Conservation (phyloP, 2,888 invertebrate genomes). For the Agonum fuliginosum region DNA sequence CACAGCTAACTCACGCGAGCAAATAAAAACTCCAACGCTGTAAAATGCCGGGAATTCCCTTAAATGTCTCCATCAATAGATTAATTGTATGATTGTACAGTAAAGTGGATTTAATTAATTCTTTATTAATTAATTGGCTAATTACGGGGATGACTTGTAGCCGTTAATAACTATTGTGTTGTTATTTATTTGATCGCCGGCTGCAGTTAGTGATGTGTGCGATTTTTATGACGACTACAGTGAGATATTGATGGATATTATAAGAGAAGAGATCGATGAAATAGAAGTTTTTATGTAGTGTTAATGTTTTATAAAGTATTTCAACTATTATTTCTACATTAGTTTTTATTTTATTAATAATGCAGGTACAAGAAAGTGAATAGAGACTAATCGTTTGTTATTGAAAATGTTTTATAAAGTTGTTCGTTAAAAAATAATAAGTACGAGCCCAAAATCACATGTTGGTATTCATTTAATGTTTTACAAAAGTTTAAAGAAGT, state of each 20-base stretch:
- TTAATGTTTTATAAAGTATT: background rate
- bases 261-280: background rate
- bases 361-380: background rate
- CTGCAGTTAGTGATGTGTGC: constrained; percentile 1
- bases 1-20: background rate
- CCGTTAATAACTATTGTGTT: constrained; percentile 32
- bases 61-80: constrained; percentile 47
- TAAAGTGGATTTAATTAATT: constrained; percentile 48
- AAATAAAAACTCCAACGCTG: constrained; percentile 4
- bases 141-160: constrained; percentile 39
- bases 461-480: no score
- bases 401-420: no score
- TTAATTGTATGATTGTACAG: constrained; percentile 51
- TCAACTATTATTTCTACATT: background rate
- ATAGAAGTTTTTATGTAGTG: background rate
- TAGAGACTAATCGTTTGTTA: no score
- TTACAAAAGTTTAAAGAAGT: no score
- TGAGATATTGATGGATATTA: constrained; percentile 14
- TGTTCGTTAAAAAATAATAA: no score
- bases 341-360: background rate
- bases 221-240: background rate
- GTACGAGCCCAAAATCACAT: no score
- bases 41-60: constrained; percentile 38
- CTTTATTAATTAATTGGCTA: constrained; percentile 55
- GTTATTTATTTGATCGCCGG: constrained; percentile 13